These are phyloP conservation scores for Cryptotermes secundus DNA, from an alignment of 1,140 invertebrate genomes.

Conservation along the genomic window DNA sequence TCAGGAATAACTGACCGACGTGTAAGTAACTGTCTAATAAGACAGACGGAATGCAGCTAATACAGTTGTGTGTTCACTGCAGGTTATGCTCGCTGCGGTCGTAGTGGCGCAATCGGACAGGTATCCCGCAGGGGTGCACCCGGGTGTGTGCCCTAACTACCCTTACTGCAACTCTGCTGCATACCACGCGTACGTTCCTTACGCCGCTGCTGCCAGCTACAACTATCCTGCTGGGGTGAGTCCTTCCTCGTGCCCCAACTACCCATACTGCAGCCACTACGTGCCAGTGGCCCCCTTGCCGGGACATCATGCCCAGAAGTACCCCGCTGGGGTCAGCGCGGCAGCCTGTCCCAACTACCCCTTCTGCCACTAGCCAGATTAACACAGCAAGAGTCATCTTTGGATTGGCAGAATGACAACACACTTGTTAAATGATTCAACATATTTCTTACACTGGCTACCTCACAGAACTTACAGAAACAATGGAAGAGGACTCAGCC, in stretches of 20 bases:
- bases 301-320: constrained; percentile 23
- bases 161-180: constrained; percentile 50
- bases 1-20: too few relatives aligned
- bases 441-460: too few relatives aligned
- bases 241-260: background rate
- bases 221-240: background rate
- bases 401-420: too few relatives aligned
- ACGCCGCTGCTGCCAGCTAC: background rate
- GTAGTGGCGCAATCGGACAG: constrained; percentile 46
- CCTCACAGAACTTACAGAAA: too few relatives aligned
- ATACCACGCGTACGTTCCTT: background rate
- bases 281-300: constrained; percentile 21
- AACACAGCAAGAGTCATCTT: too few relatives aligned
- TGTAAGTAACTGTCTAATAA: too few relatives aligned
- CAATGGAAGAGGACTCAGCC: too few relatives aligned
- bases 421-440: too few relatives aligned
- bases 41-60: background rate
- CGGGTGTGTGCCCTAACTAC: constrained; percentile 58
- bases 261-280: constrained; percentile 40
- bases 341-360: constrained; percentile 37
- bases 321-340: constrained; percentile 36
- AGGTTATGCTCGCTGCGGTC: constrained; percentile 34
- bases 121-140: constrained; percentile 54
- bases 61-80: background rate
- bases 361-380: constrained; percentile 32